phyloP scores from a whole-genome alignment of 2,113 vertebrate genomes.

The Rhinolophus ferrumequinum region DNA sequence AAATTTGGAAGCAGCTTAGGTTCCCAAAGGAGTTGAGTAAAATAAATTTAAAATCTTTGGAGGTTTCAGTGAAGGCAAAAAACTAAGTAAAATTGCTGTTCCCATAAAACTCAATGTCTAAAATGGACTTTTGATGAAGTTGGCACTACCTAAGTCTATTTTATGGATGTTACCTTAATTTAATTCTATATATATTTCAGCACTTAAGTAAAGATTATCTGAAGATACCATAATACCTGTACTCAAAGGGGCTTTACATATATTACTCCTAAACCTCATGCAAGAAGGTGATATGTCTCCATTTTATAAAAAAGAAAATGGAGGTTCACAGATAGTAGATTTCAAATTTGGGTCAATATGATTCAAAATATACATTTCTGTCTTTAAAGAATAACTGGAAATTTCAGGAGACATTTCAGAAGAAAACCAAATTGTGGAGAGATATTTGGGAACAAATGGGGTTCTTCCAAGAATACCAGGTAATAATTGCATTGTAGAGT shows the following conservation, averaged over 20 bases:
- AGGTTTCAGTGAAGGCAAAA: background rate
- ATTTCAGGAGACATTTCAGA: background rate
- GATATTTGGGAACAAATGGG: background rate
- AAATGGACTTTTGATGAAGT: background rate
- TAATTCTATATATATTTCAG: background rate
- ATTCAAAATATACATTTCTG: background rate
- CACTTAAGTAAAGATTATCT: constrained; percentile 26
- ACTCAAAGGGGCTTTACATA: background rate
- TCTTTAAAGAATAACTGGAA: background rate
- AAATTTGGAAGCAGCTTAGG: background rate
- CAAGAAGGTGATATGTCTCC: background rate
- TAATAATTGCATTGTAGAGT: background rate
- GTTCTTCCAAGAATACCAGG: background rate
- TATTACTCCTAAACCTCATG: constrained; percentile 3
- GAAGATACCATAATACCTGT: background rate
- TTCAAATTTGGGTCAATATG: background rate
- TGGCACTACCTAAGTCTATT: background rate
- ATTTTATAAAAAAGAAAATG: background rate
- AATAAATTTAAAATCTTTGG: background rate
- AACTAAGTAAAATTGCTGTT: background rate
- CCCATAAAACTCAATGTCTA: background rate
- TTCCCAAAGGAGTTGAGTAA: background rate
- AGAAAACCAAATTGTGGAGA: background rate
- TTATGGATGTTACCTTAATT: background rate
- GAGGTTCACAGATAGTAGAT: background rate